A percentile compares a stretch with the other conserved stretches of the same genome.
These are phyloP conservation scores for Smittia aterrima DNA, from an alignment of 2,888 invertebrate species.

Conservation along the genomic window DNA sequence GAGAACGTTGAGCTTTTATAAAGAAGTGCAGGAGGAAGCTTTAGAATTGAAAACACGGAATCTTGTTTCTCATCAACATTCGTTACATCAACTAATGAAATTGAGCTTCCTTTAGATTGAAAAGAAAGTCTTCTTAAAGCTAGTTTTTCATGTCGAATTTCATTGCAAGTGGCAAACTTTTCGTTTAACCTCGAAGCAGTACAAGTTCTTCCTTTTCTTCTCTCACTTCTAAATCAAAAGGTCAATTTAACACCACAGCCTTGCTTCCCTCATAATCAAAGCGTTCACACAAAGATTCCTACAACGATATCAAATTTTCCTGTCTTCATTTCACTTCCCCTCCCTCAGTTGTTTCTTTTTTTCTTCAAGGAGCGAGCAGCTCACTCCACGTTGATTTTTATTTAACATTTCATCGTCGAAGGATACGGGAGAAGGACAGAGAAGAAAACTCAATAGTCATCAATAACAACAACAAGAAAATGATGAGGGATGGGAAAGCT, in stretches of 20 bases:
- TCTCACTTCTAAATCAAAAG: background rate
- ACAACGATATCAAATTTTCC: background rate
- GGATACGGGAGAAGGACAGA: background rate
- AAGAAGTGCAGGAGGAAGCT: too few species aligned
- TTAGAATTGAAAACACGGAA: too few species aligned
- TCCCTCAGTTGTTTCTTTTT: background rate
- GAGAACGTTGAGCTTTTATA: too few species aligned
- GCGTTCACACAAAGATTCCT: background rate
- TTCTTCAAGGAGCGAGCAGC: too few species aligned
- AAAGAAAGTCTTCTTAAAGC: too few species aligned
- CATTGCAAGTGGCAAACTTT: too few species aligned
- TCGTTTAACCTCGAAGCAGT: background rate
- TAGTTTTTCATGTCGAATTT: too few species aligned
- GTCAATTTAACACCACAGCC: background rate
- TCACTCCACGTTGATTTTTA: constrained; percentile 15
- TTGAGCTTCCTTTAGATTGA: too few species aligned
- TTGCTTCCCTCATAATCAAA: background rate
- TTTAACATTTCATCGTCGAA: background rate
- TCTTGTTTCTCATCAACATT: too few species aligned
- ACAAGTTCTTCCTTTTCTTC: background rate
- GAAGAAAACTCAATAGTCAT: background rate
- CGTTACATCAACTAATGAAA: too few species aligned
- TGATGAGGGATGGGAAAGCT: background rate
- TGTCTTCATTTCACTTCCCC: background rate
- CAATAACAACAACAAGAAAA: constrained; percentile 12